These are phyloP conservation scores for Drosophila barbarae DNA, from an alignment of 2,888 invertebrate genomes.

Conservation along the genomic window DNA sequence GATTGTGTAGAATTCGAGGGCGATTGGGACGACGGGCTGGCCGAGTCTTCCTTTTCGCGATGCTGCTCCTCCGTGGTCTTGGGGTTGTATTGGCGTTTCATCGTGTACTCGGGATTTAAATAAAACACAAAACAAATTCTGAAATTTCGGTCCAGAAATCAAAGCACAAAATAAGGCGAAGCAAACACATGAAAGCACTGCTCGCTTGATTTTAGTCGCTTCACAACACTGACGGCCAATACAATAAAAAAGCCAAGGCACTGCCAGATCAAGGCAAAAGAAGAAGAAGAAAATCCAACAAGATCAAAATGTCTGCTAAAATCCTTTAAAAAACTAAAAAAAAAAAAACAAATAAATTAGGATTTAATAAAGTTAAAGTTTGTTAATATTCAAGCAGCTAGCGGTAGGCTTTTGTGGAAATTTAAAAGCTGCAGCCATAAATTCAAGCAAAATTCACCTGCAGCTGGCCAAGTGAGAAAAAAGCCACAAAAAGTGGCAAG, in stretches of 20 bases:
- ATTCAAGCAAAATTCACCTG: slow-evolving; percentile 64
- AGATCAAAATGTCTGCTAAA: background rate
- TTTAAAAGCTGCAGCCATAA: slow-evolving; percentile 62
- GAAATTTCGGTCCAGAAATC: slow-evolving; percentile 21
- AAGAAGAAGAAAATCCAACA: background rate
- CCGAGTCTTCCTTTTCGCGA: slow-evolving; percentile 10
- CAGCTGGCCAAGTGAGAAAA: slow-evolving; percentile 27
- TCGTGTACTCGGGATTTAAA: slow-evolving; percentile 22
- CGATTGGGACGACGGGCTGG: background rate
- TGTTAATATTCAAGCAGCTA: slow-evolving; percentile 2
- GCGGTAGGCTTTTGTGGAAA: slow-evolving; percentile 42
- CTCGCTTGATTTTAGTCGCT: slow-evolving; percentile 6
- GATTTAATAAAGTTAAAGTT: background rate
- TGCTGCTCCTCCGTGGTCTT: slow-evolving; percentile 26
- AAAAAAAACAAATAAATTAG: slow-evolving; percentile 1
- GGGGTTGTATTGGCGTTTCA: slow-evolving; percentile 53
- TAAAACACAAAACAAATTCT: slow-evolving; percentile 10
- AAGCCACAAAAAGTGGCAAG: background rate
- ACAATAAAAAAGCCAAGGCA: background rate
- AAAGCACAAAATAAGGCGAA: slow-evolving; percentile 3
- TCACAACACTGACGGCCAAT: slow-evolving; percentile 2
- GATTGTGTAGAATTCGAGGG: slow-evolving; percentile 1
- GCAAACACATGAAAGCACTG: slow-evolving; percentile 12
- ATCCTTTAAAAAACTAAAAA: background rate
- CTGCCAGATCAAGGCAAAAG: background rate